Evolutionary conservation across 1,140 invertebrate species (phyloP).

Genomic region (Trypoxylus dichotomus): DNA sequence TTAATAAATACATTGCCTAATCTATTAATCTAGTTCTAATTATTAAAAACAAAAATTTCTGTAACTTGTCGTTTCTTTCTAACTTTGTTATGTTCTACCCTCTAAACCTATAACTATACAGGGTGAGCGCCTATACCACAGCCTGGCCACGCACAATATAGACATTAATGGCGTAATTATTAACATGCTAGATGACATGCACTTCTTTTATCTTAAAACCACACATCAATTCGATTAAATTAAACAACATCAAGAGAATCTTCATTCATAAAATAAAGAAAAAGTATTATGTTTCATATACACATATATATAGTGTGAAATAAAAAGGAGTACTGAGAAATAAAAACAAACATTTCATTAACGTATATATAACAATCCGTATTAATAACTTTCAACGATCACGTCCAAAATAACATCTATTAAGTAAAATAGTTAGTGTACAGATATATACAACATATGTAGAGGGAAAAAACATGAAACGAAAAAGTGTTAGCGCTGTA

Average conservation of each 20-base stretch:
- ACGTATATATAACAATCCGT: background rate
- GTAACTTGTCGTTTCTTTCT: background rate
- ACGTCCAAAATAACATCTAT: background rate
- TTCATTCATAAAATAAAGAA: background rate
- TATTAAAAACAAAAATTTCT: background rate
- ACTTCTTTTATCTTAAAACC: constrained; percentile 33
- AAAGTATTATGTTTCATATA: background rate
- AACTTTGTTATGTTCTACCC: constrained; percentile 20
- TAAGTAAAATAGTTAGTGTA: background rate
- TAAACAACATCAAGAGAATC: background rate
- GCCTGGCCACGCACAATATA: constrained; percentile 64
- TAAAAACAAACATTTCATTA: background rate
- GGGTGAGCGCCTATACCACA: constrained; percentile 58
- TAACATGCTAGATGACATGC: constrained; percentile 41
- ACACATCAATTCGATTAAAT: background rate
- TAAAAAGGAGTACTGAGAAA: background rate
- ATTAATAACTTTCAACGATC: background rate
- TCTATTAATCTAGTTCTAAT: background rate
- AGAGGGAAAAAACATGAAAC: background rate
- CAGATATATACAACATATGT: background rate
- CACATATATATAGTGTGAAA: background rate
- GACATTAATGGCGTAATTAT: constrained; percentile 7
- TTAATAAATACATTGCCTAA: background rate
- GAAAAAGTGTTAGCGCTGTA: background rate
- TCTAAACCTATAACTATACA: constrained; percentile 39